Base-by-base conservation (phyloP, 2,888 invertebrate genomes). In the Caenorhabditis uteleia region DNA sequence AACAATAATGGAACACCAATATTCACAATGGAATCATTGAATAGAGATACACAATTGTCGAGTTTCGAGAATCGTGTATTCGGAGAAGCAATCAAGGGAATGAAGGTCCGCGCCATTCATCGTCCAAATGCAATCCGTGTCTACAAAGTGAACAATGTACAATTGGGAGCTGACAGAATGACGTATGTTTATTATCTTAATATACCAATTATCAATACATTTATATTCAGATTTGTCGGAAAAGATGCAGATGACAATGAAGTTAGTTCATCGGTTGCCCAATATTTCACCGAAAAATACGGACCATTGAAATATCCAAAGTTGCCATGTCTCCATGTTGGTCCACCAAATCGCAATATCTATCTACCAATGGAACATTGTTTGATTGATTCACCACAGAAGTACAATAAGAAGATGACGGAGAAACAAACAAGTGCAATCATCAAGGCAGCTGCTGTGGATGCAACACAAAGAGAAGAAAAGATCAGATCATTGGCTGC, bases 271-370 rank as follows among this genome's bases (percentile, higher is more conserved):
- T 75, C 75, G 10, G 79, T 79, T 21, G 79, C 79, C 27, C 67
- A 79, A 45, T 79, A 79, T 65, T 79, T 79, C 49, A 66, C 66
- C 26, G 68, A 74, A 43, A 70, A 68, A 51, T 79, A 79, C 51
- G 64, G 65, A 39, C 60, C 60, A 38, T 74, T 79, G 34, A 54
- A 56, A 47, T 79, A 59, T 50, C 78, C 78, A n/a, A 68, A 68
- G 45, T 68, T 79, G 39, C 79, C 79, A 18, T 79, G 78, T 39
- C 77, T 79, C 36, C 79, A 79, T 67, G 79, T 79, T 31, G 79
- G 79, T 4, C 77, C 78, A n/a, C 74, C 71, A 21, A 67, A 70
- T 47, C 70, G 78, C 34, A 70, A 75, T 53, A 78, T 78, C 69
- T 77, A 71, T 65, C 68, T 78, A 54, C 79, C 79, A 7, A 61